Conservation (phyloP, 1,140 invertebrate genomes). For the Trichonephila inaurata region DNA sequence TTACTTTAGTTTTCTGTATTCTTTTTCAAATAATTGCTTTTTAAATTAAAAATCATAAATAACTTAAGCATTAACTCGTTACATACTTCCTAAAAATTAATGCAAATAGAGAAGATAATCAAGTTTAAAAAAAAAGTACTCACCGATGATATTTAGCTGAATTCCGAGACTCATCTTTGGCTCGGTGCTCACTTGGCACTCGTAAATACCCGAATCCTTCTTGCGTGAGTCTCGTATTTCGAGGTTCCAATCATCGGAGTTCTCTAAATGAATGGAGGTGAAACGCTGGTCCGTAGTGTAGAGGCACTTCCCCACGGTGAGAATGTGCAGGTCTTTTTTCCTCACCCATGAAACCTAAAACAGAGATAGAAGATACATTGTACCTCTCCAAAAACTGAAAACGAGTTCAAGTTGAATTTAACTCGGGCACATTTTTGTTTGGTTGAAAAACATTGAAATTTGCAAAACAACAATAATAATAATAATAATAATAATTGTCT, state of each 20-base stretch:
- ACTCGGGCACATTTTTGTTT: too few relatives aligned
- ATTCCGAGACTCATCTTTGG: constrained; percentile 87
- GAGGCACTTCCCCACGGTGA: constrained; percentile 90
- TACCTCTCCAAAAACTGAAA: too few relatives aligned
- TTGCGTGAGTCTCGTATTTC: constrained; percentile 93
- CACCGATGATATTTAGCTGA: constrained; percentile 92
- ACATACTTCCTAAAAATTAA: too few relatives aligned
- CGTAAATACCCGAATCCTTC: constrained; percentile 93
- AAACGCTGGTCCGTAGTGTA: constrained; percentile 93
- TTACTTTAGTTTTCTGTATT: too few relatives aligned
- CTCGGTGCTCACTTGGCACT: constrained; percentile 83
- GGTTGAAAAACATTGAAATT: too few relatives aligned
- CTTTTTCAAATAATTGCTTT: too few relatives aligned
- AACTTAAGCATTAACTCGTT: too few relatives aligned
- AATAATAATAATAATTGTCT: too few relatives aligned
- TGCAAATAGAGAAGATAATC: too few relatives aligned
- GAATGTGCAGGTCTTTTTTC: constrained; percentile 88
- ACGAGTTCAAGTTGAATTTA: too few relatives aligned
- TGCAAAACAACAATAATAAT: too few relatives aligned
- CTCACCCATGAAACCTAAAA: constrained; percentile 88
- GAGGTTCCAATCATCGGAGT: constrained; percentile 94
- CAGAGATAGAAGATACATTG: neutral
- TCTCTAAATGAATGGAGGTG: constrained; percentile 90
- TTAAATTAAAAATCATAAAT: too few relatives aligned
- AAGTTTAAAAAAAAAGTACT: constrained; percentile 61